Base-by-base conservation (phyloP, 2,797 vertebrate genomes). In the Melanogrammus aeglefinus region DNA sequence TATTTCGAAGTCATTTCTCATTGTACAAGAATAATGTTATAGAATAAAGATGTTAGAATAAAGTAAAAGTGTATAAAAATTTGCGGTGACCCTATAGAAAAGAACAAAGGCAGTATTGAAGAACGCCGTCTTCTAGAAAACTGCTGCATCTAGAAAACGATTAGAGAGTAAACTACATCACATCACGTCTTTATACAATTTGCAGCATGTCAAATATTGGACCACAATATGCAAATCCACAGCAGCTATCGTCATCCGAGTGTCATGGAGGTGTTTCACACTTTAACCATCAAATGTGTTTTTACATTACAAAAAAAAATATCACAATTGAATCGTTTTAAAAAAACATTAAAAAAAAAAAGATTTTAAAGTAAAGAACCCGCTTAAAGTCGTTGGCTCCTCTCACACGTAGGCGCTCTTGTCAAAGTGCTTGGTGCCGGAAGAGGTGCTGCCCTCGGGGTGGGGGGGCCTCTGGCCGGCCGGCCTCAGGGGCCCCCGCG, bases 341-440 rank as follows among this genome's bases (percentile, higher is more conserved):
- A 69, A 69, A 27, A 69, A 27, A 69, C 24, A 69, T 66, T 1
- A 10, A 24, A 66, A 66, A 8, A 66, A 66, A 2, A 12, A 66
- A 2, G 4, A 24, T 82, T 84, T 84, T 79, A 66, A 74, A 77
- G 74, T 86, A 24, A n/a, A 63, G 7, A 63, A 24, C 6, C 2
- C 57, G 6, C n/a, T 24, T 63, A 2, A n/a, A 63, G 14, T n/a
- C 0, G 51, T 57, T 0, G 78, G 80, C 74, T 81, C 77, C 36
- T n/a, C 36, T 95, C 86, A 99, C 80, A 99, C 98, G 0, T 98
- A 99, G 29, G 91, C 96, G 0, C 97, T 98, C 92, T 97, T 98
- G 91, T 98, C 96, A 89, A 98, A 99, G 86, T 97, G 95, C 86
- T 95, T 95, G n/a, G 63, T 78, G 86, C 85, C 87, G 82, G 96